These are phyloP conservation scores for Clarias gariepinus DNA, from an alignment of 2,113 vertebrate species.

Conservation along the genomic window DNA sequence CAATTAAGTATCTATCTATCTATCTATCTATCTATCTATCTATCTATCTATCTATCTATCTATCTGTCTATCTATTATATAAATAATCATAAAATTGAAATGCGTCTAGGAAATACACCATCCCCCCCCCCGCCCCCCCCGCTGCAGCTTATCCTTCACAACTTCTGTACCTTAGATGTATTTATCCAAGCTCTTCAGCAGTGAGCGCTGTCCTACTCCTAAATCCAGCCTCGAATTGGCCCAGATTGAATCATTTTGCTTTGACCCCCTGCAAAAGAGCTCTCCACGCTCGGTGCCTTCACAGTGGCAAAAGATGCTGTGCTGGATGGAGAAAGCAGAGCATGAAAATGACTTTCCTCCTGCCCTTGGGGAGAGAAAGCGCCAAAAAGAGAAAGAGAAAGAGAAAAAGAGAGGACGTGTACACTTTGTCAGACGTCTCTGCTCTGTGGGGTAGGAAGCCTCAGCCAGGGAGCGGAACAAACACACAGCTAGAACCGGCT, in stretches of 20 bases:
- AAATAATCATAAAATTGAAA: neutral
- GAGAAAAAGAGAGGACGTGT: conserved; percentile 45
- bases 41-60: too few relatives aligned
- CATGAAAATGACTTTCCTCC: conserved; percentile 64
- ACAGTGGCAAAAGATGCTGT: conserved; percentile 51
- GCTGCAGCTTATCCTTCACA: neutral
- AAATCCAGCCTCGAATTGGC: neutral
- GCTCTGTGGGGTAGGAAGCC: conserved; percentile 57
- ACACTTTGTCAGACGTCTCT: conserved; percentile 57
- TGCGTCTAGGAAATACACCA: neutral
- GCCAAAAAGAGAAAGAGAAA: conserved; percentile 41
- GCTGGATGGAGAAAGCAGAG: conserved; percentile 59
- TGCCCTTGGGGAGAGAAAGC: conserved; percentile 52
- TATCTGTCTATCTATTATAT: too few relatives aligned
- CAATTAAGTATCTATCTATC: too few relatives aligned
- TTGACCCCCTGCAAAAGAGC: conserved; percentile 40
- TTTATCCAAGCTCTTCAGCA: neutral
- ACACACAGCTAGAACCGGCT: conserved; percentile 48
- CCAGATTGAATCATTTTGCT: conserved; percentile 19
- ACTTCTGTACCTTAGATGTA: neutral
- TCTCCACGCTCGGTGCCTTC: conserved; percentile 49
- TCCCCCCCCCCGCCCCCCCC: neutral
- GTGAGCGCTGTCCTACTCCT: neutral
- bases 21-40: too few relatives aligned
- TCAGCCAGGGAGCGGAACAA: conserved; percentile 56